A percentile compares a stretch with the other conserved stretches of the same genome.
Conservation (phyloP, 92 coral and sea anemone species). For the Isaurus tuberculatus region DNA sequence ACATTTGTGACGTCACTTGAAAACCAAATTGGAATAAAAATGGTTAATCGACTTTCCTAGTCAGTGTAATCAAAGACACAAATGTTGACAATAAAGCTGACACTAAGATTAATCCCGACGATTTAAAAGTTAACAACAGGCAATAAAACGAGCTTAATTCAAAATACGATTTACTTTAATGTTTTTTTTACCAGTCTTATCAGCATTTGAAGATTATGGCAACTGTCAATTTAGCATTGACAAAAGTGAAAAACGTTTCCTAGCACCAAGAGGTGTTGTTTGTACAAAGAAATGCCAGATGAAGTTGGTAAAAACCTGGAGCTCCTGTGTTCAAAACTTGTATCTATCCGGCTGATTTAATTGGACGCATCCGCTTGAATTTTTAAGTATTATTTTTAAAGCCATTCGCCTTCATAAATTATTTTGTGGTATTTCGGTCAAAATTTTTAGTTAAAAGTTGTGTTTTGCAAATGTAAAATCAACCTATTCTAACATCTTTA, state of each 20-base stretch:
- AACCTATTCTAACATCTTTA: too few relatives aligned
- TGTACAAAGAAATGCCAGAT: background rate
- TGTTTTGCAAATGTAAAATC: too few relatives aligned
- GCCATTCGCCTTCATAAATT: too few relatives aligned
- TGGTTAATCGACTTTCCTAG: too few relatives aligned
- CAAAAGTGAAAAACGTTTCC: background rate
- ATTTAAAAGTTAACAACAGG: background rate
- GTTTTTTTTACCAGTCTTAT: background rate
- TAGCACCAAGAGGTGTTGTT: background rate
- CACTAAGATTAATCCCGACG: background rate
- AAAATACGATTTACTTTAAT: background rate
- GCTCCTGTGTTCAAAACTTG: background rate
- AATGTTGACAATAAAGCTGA: background rate
- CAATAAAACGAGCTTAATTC: background rate
- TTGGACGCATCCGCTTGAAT: too few relatives aligned
- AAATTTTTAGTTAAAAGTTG: too few relatives aligned
- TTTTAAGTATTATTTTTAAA: too few relatives aligned
- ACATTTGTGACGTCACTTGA: too few relatives aligned
- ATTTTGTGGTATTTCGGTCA: too few relatives aligned
- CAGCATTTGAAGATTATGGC: background rate
- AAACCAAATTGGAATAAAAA: too few relatives aligned
- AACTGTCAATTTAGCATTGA: background rate
- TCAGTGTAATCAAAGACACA: too few relatives aligned
- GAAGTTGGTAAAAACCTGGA: background rate
- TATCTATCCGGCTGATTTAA: too few relatives aligned